These are phyloP conservation scores for Campoplex capitator DNA, from an alignment of 2,888 invertebrate genomes.

Conservation along the genomic window DNA sequence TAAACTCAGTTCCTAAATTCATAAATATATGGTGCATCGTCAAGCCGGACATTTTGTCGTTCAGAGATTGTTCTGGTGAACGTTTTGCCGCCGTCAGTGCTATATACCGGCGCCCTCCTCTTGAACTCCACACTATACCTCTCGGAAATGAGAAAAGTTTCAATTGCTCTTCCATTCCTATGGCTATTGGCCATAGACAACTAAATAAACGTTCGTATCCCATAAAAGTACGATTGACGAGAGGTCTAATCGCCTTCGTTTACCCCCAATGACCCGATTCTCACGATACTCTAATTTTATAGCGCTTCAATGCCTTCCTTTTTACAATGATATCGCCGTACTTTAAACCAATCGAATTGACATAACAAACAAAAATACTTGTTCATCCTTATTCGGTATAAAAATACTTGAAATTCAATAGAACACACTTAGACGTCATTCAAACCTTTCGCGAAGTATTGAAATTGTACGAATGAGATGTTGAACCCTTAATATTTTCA, in stretches of 20 bases:
- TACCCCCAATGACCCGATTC: background rate
- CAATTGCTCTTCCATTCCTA: constrained; percentile 23
- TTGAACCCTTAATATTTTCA: background rate
- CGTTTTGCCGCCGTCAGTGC: background rate
- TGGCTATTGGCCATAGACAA: constrained; percentile 15
- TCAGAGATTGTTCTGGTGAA: constrained; percentile 17
- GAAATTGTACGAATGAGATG: too few species aligned
- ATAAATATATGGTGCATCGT: constrained; percentile 10
- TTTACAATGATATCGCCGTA: background rate
- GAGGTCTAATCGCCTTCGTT: constrained; percentile 5
- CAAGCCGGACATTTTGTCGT: constrained; percentile 21
- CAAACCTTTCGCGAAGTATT: background rate
- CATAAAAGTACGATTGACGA: constrained; percentile 16
- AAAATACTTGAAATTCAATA: background rate
- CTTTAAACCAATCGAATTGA: background rate
- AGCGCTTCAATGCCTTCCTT: background rate
- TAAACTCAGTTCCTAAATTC: background rate
- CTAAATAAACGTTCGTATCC: background rate
- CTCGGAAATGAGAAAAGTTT: constrained; percentile 39
- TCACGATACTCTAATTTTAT: constrained; percentile 6
- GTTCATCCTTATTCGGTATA: background rate
- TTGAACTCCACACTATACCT: background rate
- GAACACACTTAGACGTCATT: background rate
- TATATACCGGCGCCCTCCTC: background rate
- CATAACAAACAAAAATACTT: background rate